Evolutionary conservation across 2,888 invertebrate genomes (phyloP).

Genomic region (Ichneumon xanthorius): DNA sequence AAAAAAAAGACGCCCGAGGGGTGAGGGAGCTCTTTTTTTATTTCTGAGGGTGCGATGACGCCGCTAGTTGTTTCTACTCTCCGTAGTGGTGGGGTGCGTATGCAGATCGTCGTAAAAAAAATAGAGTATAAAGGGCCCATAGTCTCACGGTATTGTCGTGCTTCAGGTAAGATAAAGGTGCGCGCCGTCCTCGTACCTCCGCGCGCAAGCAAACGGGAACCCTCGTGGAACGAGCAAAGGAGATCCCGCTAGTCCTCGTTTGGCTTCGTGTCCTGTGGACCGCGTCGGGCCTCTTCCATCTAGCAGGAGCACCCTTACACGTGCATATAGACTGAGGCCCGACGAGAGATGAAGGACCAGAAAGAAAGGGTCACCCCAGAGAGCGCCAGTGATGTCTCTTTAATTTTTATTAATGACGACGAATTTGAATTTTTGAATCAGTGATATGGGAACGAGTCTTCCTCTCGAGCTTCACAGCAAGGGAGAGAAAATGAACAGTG

Average conservation of each 20-base stretch:
- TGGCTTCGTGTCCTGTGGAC: slow-evolving; percentile 64
- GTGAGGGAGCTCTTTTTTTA: slow-evolving; percentile 29
- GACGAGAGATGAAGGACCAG: slow-evolving; percentile 41
- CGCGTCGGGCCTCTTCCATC: slow-evolving; percentile 46
- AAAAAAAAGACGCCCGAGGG: slow-evolving; percentile 35
- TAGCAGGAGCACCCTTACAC: slow-evolving; percentile 37
- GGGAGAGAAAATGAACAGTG: slow-evolving; percentile 14
- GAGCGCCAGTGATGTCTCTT: slow-evolving; percentile 83
- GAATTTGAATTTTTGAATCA: slow-evolving; percentile 84
- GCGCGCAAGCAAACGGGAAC: slow-evolving; percentile 37
- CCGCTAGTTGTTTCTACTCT: slow-evolving; percentile 47
- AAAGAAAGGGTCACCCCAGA: slow-evolving; percentile 75
- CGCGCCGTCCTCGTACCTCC: slow-evolving; percentile 48
- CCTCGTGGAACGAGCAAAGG: slow-evolving; percentile 43
- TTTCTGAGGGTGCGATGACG: slow-evolving; percentile 26
- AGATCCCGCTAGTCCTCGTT: slow-evolving; percentile 53
- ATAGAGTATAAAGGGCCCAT: slow-evolving; percentile 83
- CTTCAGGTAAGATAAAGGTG: slow-evolving; percentile 84
- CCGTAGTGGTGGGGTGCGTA: slow-evolving; percentile 77
- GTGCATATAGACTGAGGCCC: slow-evolving; percentile 38
- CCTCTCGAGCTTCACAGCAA: slow-evolving; percentile 37
- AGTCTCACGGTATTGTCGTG: slow-evolving; percentile 84
- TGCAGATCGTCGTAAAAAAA: slow-evolving; percentile 82
- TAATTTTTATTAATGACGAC: slow-evolving; percentile 85
- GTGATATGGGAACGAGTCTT: slow-evolving; percentile 83